A percentile compares a stretch with the other conserved stretches of the same genome.
Evolutionary conservation across 2,113 vertebrate species (phyloP).

Genomic region (Hyla sarda): DNA sequence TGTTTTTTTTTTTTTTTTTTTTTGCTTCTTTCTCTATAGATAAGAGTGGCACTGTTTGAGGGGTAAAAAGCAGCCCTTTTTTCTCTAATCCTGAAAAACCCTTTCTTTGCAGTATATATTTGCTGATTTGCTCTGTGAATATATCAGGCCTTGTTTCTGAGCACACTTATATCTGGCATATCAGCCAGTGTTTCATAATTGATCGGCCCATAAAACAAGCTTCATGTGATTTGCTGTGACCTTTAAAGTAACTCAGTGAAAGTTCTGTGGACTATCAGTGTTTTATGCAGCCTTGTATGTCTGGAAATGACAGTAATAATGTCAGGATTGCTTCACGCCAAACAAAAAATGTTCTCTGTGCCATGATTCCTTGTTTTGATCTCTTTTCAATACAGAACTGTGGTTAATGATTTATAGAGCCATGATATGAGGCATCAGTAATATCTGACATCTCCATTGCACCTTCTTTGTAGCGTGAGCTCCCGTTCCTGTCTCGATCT

Average conservation of each 20-base stretch:
- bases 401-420: conserved; percentile 29
- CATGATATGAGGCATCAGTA: background rate
- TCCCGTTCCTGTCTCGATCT: background rate
- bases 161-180: background rate
- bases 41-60: too few species aligned
- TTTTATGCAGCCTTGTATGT: background rate
- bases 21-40: too few species aligned
- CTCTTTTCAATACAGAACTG: conserved; percentile 19
- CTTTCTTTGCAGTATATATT: background rate
- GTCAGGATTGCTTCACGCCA: conserved; percentile 4
- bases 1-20: too few species aligned
- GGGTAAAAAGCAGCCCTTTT: too few species aligned
- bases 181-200: background rate
- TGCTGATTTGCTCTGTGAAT: background rate
- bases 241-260: conserved; percentile 1
- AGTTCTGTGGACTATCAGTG: background rate
- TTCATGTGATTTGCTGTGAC: conserved; percentile 23
- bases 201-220: background rate
- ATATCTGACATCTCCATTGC: background rate
- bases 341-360: background rate
- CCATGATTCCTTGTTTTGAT: conserved; percentile 26
- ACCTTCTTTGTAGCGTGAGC: background rate
- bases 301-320: conserved; percentile 13
- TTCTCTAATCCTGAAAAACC: background rate
- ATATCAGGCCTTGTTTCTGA: background rate